Evolutionary conservation across 2,113 vertebrate genomes (phyloP).

Genomic region (Danionella cerebrum): DNA sequence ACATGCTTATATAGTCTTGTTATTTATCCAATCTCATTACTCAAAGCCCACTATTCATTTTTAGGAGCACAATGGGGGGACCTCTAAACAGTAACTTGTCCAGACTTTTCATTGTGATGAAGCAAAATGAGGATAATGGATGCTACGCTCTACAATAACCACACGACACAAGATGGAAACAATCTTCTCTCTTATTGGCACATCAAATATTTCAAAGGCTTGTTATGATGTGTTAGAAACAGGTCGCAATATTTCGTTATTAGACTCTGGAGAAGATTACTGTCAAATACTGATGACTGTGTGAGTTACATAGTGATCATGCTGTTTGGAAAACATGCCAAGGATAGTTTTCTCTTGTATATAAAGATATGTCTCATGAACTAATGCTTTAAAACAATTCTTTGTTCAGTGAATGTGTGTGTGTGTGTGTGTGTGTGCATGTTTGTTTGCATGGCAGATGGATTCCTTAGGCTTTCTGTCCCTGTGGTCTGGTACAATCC

Average conservation of each 20-base stretch:
- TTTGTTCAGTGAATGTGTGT: background rate
- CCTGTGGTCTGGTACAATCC: constrained; percentile 2
- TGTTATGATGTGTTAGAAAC: background rate
- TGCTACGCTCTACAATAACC: background rate
- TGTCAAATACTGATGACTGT: background rate
- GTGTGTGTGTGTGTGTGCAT: constrained; percentile 20
- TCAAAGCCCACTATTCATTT: background rate
- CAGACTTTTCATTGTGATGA: background rate
- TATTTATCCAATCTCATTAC: background rate
- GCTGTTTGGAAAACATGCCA: background rate
- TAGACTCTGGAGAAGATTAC: background rate
- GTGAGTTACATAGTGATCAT: background rate
- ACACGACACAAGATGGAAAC: no score
- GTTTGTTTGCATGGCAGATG: constrained; percentile 24
- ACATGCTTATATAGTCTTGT: background rate
- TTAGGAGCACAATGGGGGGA: background rate
- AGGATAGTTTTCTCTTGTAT: background rate
- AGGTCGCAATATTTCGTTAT: background rate
- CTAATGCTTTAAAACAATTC: background rate
- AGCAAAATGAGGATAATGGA: background rate
- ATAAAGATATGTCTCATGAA: background rate
- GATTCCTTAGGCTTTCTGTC: constrained; percentile 4
- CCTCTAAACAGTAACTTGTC: background rate
- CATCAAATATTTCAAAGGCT: no score
- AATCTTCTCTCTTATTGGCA: no score